phyloP scores from a whole-genome alignment of 2,888 invertebrate species.

The Drosophila rubida region DNA sequence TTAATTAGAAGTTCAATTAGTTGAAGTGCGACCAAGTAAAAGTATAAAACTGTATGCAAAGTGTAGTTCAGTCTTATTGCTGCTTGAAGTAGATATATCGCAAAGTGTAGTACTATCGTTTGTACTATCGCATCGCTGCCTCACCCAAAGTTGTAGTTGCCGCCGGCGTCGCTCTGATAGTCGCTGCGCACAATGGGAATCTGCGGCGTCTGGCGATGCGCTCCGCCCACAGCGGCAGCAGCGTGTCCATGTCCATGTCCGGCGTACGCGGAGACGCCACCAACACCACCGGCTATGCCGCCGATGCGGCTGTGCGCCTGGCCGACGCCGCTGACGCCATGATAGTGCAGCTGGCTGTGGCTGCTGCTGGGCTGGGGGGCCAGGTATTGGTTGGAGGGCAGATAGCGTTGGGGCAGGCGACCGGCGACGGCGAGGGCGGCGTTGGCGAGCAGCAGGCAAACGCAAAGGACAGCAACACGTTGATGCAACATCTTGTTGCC shows the following conservation, averaged over 20 bases:
- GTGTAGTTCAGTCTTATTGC: too few species aligned
- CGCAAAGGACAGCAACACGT: constrained; percentile 27
- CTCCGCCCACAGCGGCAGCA: not conserved
- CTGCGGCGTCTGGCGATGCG: constrained; percentile 52
- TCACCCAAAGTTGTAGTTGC: constrained; percentile 88
- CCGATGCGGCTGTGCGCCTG: constrained; percentile 16
- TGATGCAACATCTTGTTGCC: constrained; percentile 51
- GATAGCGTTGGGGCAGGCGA: constrained; percentile 76
- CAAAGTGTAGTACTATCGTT: too few species aligned
- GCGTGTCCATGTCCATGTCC: constrained; percentile 24
- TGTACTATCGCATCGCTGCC: not conserved
- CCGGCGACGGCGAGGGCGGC: constrained; percentile 68
- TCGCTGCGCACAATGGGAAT: constrained; percentile 88
- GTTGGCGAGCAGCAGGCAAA: constrained; percentile 47
- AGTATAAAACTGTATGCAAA: too few species aligned
- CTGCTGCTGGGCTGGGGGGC: constrained; percentile 59
- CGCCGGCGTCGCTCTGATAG: constrained; percentile 88
- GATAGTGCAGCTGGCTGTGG: constrained; percentile 66
- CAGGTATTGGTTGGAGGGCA: constrained; percentile 78
- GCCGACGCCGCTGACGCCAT: constrained; percentile 59
- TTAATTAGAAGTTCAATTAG: too few species aligned
- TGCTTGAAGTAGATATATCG: too few species aligned
- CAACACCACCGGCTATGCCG: constrained; percentile 4
- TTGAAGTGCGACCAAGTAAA: too few species aligned
- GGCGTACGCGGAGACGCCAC: not conserved